A percentile compares a stretch with the other conserved stretches of the same genome.
phyloP scores from a whole-genome alignment of 2,113 vertebrate species.

The Delphinus delphis region DNA sequence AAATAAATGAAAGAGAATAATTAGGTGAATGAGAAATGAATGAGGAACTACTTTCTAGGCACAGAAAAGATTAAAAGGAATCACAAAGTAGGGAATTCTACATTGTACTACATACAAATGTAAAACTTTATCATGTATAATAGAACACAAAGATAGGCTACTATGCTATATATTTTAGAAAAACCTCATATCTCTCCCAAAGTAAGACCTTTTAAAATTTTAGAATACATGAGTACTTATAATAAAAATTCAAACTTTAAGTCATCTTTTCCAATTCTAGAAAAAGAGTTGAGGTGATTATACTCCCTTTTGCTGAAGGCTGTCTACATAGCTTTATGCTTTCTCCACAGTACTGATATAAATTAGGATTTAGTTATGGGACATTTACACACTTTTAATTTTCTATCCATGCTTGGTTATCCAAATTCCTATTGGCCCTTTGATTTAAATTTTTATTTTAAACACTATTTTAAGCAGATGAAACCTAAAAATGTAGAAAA shows the following conservation, averaged over 20 bases:
- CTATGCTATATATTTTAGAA: background rate
- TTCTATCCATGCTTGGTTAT: background rate
- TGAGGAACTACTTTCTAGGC: background rate
- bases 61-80: background rate
- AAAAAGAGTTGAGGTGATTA: background rate
- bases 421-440: constrained; percentile 22
- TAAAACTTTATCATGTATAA: background rate
- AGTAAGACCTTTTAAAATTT: background rate
- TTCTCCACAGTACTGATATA: background rate
- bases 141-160: background rate
- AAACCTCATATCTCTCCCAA: background rate
- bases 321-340: background rate
- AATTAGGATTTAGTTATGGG: background rate
- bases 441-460: constrained; percentile 29
- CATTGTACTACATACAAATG: background rate
- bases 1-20: background rate
- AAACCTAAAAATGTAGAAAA: constrained; percentile 46
- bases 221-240: background rate
- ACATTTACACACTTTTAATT: background rate
- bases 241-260: constrained; percentile 8
- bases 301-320: background rate
- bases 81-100: background rate
- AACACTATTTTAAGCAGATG: constrained; percentile 39
- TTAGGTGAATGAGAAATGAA: background rate
- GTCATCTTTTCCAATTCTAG: background rate